These are phyloP conservation scores for Phyto melanocephala DNA, from an alignment of 2,888 invertebrate species.

Conservation along the genomic window DNA sequence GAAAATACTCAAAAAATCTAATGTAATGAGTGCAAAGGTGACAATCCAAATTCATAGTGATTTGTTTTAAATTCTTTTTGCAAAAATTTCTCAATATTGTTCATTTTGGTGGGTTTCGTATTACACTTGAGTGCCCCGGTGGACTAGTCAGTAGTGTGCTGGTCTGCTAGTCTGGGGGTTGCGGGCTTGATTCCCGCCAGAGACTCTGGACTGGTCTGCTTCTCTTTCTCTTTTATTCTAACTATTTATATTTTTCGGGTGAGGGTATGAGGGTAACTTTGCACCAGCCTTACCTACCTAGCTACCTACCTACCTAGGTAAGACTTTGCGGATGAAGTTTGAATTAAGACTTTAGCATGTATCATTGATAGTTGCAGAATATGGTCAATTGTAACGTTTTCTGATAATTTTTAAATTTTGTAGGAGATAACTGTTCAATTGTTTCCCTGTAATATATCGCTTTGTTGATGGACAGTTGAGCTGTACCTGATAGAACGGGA, in stretches of 20 bases:
- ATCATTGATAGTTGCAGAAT: slow-evolving; percentile 6
- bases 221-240: no score
- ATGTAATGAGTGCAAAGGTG: background rate
- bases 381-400: slow-evolving; percentile 28
- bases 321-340: slow-evolving; percentile 37
- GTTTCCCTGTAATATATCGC: slow-evolving; percentile 31
- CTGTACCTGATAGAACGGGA: slow-evolving; percentile 28
- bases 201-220: no score
- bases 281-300: no score
- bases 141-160: no score
- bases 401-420: slow-evolving; percentile 12
- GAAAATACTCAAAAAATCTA: slow-evolving; percentile 15
- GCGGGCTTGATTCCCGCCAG: no score
- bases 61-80: no score
- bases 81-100: slow-evolving; percentile 46
- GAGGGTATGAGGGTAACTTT: no score
- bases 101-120: slow-evolving; percentile 55
- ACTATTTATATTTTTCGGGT: no score
- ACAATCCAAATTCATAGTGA: background rate
- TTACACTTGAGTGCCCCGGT: no score
- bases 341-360: slow-evolving; percentile 44
- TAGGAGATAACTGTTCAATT: slow-evolving; percentile 7
- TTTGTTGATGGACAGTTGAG: slow-evolving; percentile 30
- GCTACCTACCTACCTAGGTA: slow-evolving; percentile 51
- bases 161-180: no score